Evolutionary conservation across 37 sponge, comb jelly and placozoan genomes (phyloP), one percentile per base, ranked within the genome.

Genomic region (Tethya wilhelma): DNA sequence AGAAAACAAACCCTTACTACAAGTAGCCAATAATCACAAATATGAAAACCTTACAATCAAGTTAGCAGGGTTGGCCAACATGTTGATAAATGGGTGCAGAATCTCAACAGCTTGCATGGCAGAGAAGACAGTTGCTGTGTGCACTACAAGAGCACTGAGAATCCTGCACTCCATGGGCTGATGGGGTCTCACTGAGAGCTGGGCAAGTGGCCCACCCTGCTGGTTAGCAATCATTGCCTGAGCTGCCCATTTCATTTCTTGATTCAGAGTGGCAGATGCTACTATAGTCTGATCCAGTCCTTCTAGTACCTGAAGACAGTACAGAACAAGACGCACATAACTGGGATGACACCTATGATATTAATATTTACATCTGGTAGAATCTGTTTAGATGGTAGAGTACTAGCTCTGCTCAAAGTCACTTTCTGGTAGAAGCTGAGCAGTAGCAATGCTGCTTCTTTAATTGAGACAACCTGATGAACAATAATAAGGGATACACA

Each of bases 81-180:
- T 69, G 62, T 80, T 75, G 6, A 86, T 17, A 7, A 90, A 81
- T 19, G 86, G 86, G 1, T 14, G 8, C 30, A 90, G 81, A 4
- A 90, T 26, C n/a, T 75, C 63, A 25, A 44, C 7, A 4, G 30
- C 49, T 6, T 37, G 28, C 41, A 43, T 77, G 71, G 78, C 23
- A 17, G 38, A n/a, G 29, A 86, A 30, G 0, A 63, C 77, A n/a
- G 87, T 60, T 25, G 76, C 79, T 25, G 65, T 46, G 46, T 90
- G 91, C 30, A 85, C 66, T 34, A 81, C 86, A 25, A 90, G 4
- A 33, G 76, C 74, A 34, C 67, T 38, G 36, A 90, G 66, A 23
- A 41, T 34, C 28, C 75, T 60, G 59, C 59, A 57, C 37, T 75
- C 30, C 17, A 44, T 45, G 31, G 77, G 57, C 66, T 75, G 76